A percentile compares a stretch with the other conserved stretches of the same genome.
Conservation (phyloP, 2,888 invertebrate genomes). For the Cryptophagus acutangulus region DNA sequence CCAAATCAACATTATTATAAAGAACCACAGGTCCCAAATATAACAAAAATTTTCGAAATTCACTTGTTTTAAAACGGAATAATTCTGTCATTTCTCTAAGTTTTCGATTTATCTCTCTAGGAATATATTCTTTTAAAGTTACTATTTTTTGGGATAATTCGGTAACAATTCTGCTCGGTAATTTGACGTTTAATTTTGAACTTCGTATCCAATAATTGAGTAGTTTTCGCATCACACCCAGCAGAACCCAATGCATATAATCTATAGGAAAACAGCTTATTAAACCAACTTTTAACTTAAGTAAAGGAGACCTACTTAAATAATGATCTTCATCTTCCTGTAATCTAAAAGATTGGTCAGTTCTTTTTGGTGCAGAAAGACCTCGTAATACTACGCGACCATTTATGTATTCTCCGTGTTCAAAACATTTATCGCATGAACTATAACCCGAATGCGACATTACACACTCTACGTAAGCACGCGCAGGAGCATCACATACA, state of each 20-base stretch:
- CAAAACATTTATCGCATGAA: conserved; percentile 24
- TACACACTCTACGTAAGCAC: conserved; percentile 21
- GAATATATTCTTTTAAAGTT: background rate
- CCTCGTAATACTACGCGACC: conserved; percentile 9
- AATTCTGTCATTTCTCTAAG: background rate
- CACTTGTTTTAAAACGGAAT: background rate
- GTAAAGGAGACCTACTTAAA: conserved; percentile 8
- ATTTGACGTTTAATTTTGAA: background rate
- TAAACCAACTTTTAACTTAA: conserved; percentile 8
- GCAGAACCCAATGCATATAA: conserved; percentile 22
- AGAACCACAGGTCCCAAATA: background rate
- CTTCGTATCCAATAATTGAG: conserved; percentile 16
- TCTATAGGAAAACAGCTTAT: conserved; percentile 21
- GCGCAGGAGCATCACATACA: conserved; percentile 25
- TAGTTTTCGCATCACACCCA: conserved; percentile 22
- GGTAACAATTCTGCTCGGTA: background rate
- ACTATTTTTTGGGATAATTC: background rate
- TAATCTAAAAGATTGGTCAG: conserved; percentile 17
- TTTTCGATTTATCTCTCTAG: background rate
- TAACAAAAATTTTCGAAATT: conserved; percentile 1
- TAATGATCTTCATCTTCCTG: conserved; percentile 14
- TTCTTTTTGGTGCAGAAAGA: conserved; percentile 11
- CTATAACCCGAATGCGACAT: conserved; percentile 21
- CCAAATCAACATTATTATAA: background rate
- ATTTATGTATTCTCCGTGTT: conserved; percentile 12